Evolutionary conservation across 2,797 vertebrate genomes (phyloP).

Genomic region (Alca torda): DNA sequence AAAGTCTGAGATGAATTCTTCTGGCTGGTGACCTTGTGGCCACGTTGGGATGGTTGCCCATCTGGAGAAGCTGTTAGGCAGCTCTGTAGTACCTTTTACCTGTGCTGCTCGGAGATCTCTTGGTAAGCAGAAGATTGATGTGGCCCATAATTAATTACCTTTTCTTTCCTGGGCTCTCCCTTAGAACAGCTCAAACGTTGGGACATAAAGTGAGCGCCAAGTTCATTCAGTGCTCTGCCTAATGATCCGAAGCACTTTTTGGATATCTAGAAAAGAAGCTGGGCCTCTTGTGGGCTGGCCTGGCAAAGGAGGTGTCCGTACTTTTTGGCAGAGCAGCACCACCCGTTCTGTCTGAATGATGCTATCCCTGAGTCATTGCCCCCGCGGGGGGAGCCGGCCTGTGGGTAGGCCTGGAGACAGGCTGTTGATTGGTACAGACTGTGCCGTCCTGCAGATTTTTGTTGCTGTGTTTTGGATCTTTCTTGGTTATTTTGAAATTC

Average conservation of each 20-base stretch:
- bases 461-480: neutral
- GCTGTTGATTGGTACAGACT: neutral
- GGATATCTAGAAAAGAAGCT: neutral
- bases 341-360: neutral
- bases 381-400: neutral
- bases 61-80: neutral
- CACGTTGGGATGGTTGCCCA: accelerated
- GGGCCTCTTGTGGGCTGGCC: neutral
- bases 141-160: neutral
- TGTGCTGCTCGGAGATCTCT: neutral
- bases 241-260: neutral
- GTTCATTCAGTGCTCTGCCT: neutral
- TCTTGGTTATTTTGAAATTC: neutral
- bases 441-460: accelerated
- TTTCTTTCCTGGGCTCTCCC: neutral
- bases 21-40: neutral
- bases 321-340: neutral
- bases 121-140: neutral
- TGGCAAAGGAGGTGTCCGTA: neutral
- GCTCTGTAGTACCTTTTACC: neutral
- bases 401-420: neutral
- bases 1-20: neutral
- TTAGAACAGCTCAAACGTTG: neutral
- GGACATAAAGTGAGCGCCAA: neutral
- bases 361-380: neutral